Evolutionary conservation across 2,888 invertebrate genomes (phyloP).

Genomic region (Tanypteryx hageni): DNA sequence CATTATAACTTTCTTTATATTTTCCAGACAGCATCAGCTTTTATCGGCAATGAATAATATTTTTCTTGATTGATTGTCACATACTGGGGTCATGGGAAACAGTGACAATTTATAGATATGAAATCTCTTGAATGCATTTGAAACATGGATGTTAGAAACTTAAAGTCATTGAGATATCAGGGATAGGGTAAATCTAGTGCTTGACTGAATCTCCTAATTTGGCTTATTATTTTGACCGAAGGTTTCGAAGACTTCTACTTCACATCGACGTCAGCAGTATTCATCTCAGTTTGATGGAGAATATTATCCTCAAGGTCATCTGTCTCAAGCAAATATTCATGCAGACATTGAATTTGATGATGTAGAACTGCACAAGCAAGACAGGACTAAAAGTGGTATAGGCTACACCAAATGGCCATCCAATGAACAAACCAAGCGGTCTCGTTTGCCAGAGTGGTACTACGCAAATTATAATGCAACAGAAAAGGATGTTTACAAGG

Average conservation of each 20-base stretch:
- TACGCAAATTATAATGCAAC: slow-evolving; percentile 44
- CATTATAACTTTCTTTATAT: too few relatives aligned
- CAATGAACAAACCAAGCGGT: slow-evolving; percentile 17
- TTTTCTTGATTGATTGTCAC: too few relatives aligned
- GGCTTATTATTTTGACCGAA: background rate
- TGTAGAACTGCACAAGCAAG: slow-evolving; percentile 31
- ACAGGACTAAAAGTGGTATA: slow-evolving; percentile 24
- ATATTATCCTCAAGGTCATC: slow-evolving; percentile 17
- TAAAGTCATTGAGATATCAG: too few relatives aligned
- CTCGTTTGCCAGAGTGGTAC: slow-evolving; percentile 43
- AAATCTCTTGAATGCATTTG: too few relatives aligned
- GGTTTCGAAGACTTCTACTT: background rate
- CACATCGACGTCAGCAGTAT: background rate
- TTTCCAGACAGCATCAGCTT: too few relatives aligned
- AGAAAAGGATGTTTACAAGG: slow-evolving; percentile 34
- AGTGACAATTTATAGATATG: too few relatives aligned
- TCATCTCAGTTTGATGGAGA: slow-evolving; percentile 24
- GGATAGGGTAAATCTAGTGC: too few relatives aligned
- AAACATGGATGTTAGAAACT: too few relatives aligned
- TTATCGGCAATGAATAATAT: too few relatives aligned
- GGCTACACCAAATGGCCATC: slow-evolving; percentile 54
- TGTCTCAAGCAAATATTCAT: background rate
- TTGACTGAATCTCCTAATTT: background rate
- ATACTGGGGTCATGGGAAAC: too few relatives aligned
- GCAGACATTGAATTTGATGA: slow-evolving; percentile 1